Evolutionary conservation across 1,140 invertebrate genomes (phyloP).

Genomic region (Heliothis virescens): DNA sequence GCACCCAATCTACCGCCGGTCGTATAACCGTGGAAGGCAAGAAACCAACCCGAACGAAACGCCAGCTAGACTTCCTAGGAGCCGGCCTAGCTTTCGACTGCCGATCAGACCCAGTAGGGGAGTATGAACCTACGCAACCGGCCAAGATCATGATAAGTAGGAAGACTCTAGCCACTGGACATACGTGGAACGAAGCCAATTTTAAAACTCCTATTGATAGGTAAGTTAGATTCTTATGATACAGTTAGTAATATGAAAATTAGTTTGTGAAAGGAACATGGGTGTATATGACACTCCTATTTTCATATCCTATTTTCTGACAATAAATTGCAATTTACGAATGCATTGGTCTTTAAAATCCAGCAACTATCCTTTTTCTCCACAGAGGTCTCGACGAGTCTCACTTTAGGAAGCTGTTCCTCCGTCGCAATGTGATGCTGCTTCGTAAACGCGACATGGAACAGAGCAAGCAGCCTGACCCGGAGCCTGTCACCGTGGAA

Average conservation of each 20-base stretch:
- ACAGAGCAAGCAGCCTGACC: constrained; percentile 50
- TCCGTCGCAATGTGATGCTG: constrained; percentile 71
- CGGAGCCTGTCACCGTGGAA: constrained; percentile 68
- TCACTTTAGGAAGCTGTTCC: constrained; percentile 76
- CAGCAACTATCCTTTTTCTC: background rate
- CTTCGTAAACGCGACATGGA: constrained; percentile 62
- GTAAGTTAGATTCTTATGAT: constrained; percentile 46
- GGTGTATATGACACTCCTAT: too few relatives aligned
- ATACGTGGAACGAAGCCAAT: constrained; percentile 82
- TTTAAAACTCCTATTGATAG: constrained; percentile 83
- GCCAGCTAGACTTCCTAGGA: constrained; percentile 75
- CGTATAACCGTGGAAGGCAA: constrained; percentile 66
- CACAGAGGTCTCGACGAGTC: constrained; percentile 77
- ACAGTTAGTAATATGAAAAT: too few relatives aligned
- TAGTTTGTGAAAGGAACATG: too few relatives aligned
- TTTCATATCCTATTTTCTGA: background rate
- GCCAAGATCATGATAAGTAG: constrained; percentile 83
- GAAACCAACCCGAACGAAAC: constrained; percentile 68
- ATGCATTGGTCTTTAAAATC: too few relatives aligned
- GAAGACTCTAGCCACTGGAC: constrained; percentile 80
- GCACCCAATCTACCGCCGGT: constrained; percentile 68
- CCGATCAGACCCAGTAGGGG: constrained; percentile 60
- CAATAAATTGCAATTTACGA: too few relatives aligned
- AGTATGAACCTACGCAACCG: constrained; percentile 73
- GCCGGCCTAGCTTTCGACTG: constrained; percentile 76